These are phyloP conservation scores for Pteropus alecto DNA, from an alignment of 2,113 vertebrate genomes.

Conservation along the genomic window DNA sequence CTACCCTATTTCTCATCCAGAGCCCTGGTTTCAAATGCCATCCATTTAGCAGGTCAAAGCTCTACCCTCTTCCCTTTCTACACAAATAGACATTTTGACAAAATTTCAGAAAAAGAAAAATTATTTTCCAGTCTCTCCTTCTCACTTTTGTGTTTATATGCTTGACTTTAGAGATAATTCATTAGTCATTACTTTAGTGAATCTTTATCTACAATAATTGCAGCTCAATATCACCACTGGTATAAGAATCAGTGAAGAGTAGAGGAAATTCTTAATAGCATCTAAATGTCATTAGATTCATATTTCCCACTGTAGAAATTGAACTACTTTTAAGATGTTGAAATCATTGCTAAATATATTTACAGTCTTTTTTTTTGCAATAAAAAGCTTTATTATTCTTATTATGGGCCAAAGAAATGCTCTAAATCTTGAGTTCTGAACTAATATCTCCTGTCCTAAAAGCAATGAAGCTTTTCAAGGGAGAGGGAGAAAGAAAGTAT, in stretches of 20 bases:
- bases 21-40: not conserved
- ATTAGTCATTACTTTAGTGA: not conserved
- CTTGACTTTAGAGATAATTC: not conserved
- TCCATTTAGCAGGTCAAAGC: not conserved
- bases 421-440: constrained; percentile 84
- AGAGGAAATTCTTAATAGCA: constrained; percentile 56
- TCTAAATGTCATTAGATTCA: constrained; percentile 65
- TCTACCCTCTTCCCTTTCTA: not conserved
- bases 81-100: not conserved
- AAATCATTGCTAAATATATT: constrained; percentile 84
- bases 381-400: constrained; percentile 84
- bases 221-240: not conserved
- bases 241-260: not conserved
- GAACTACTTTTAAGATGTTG: constrained; percentile 77
- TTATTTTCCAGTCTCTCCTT: not conserved
- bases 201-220: not conserved
- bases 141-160: not conserved
- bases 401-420: constrained; percentile 79
- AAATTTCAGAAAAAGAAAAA: not conserved
- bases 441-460: constrained; percentile 81
- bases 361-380: constrained; percentile 81
- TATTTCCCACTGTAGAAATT: constrained; percentile 75
- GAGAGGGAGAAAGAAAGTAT: constrained; percentile 61
- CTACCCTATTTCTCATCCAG: not conserved
- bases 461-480: constrained; percentile 80